phyloP scores from a whole-genome alignment of 2,888 invertebrate genomes.

The Dioctria linearis region DNA sequence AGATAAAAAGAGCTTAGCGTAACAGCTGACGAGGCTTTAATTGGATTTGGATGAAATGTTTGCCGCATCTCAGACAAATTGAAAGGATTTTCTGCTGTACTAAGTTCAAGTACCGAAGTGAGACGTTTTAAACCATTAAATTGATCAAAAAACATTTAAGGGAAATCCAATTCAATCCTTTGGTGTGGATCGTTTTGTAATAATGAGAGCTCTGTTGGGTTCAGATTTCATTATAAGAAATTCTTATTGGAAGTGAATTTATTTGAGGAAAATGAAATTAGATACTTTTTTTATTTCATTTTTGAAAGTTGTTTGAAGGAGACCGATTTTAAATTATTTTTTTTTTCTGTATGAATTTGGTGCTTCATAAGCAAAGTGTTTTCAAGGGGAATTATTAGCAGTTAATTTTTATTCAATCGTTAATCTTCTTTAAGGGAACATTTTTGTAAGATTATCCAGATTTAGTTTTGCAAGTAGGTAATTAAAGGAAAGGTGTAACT shows the following conservation, averaged over 20 bases:
- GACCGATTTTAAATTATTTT: no score
- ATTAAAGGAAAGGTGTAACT: no score
- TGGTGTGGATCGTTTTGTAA: conserved; percentile 20
- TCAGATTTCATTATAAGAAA: neutral
- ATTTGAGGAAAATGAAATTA: conserved; percentile 46
- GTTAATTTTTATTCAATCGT: no score
- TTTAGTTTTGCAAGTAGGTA: no score
- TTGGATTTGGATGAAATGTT: conserved; percentile 46
- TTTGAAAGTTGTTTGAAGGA: neutral
- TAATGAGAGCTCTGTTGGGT: neutral
- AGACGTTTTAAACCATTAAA: conserved; percentile 38
- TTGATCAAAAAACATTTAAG: conserved; percentile 41
- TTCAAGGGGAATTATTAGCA: no score
- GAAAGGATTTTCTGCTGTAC: conserved; percentile 13
- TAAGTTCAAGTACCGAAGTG: conserved; percentile 16
- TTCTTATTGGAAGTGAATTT: conserved; percentile 30
- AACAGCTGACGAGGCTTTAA: conserved; percentile 47
- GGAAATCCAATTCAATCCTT: conserved; percentile 43
- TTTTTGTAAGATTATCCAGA: no score
- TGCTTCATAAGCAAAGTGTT: no score
- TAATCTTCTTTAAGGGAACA: no score
- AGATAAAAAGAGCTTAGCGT: conserved; percentile 10
- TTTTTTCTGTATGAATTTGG: no score
- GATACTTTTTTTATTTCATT: conserved; percentile 6
- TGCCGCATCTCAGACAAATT: conserved; percentile 35